A percentile compares a stretch with the other conserved stretches of the same genome.
Evolutionary conservation across 2,113 vertebrate genomes (phyloP).

Genomic region (Cairina moschata): DNA sequence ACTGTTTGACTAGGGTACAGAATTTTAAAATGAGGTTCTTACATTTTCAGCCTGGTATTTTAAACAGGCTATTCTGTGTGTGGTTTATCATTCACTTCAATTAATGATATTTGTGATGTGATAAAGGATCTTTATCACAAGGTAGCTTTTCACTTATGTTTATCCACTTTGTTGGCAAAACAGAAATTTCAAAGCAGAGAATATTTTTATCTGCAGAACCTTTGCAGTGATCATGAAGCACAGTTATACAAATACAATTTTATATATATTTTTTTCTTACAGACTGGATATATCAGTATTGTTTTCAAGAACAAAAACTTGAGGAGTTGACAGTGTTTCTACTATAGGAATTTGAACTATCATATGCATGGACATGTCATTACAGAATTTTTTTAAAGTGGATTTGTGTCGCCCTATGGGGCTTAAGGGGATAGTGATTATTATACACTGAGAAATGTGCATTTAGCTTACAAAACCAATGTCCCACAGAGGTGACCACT

Average conservation of each 20-base stretch:
- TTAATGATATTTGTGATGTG: too few species aligned
- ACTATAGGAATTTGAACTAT: not conserved
- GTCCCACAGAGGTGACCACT: constrained; percentile 78
- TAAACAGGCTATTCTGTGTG: not conserved
- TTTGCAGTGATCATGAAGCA: not conserved
- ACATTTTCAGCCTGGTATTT: not conserved
- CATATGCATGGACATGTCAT: not conserved
- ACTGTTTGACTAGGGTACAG: not conserved
- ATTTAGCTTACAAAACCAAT: constrained; percentile 77
- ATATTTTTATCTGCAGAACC: not conserved
- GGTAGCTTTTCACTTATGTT: not conserved
- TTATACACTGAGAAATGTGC: constrained; percentile 77
- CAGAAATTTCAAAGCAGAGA: not conserved
- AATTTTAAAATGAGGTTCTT: not conserved
- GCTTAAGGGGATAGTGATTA: constrained; percentile 66
- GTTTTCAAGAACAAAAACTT: not conserved
- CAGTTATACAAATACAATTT: not conserved
- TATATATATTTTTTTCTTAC: not conserved
- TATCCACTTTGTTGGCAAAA: not conserved
- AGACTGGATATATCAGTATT: not conserved
- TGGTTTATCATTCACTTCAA: not conserved
- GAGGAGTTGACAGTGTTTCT: not conserved
- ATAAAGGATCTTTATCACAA: not conserved
- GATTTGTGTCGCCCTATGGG: constrained; percentile 47
- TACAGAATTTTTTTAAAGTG: constrained; percentile 21